A percentile compares a stretch with the other conserved stretches of the same genome.
Evolutionary conservation across 2,113 vertebrate genomes (phyloP).

Genomic region (Bubo blakistoni): DNA sequence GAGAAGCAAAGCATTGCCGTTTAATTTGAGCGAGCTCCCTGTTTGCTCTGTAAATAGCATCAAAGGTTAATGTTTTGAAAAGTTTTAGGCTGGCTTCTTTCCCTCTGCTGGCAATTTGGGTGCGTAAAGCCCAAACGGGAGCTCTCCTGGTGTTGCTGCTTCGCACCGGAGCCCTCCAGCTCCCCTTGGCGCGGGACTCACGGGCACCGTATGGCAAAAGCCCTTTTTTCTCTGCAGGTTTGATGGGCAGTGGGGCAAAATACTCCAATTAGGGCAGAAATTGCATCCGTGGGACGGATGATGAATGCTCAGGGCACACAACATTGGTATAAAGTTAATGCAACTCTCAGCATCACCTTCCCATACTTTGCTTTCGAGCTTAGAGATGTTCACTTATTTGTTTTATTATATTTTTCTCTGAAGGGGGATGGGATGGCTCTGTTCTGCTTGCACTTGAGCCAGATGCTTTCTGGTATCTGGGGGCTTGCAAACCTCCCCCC

Average conservation of each 20-base stretch:
- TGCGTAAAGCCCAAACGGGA: not conserved
- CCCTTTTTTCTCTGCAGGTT: not conserved
- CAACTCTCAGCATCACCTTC: not conserved
- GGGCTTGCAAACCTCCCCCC: not conserved
- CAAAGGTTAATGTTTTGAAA: not conserved
- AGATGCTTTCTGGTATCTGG: not conserved
- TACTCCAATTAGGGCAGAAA: not conserved
- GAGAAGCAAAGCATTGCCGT: not conserved
- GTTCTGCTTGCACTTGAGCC: not conserved
- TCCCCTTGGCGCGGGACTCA: not conserved
- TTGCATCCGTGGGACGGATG: accelerated
- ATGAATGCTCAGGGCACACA: accelerated
- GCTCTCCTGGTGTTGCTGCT: not conserved
- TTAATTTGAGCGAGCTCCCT: not conserved
- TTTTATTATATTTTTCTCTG: accelerated
- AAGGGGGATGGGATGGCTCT: no score
- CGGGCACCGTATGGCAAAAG: accelerated
- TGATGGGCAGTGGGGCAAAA: accelerated
- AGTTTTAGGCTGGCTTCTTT: not conserved
- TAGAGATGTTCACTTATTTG: accelerated
- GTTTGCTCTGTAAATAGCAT: slow-evolving; percentile 4
- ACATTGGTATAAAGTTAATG: accelerated
- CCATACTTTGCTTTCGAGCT: accelerated
- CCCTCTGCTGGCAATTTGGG: not conserved
- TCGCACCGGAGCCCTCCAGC: not conserved